Conservation (phyloP, 92 coral and sea anemone species). For the Phenganax stokvisi region DNA sequence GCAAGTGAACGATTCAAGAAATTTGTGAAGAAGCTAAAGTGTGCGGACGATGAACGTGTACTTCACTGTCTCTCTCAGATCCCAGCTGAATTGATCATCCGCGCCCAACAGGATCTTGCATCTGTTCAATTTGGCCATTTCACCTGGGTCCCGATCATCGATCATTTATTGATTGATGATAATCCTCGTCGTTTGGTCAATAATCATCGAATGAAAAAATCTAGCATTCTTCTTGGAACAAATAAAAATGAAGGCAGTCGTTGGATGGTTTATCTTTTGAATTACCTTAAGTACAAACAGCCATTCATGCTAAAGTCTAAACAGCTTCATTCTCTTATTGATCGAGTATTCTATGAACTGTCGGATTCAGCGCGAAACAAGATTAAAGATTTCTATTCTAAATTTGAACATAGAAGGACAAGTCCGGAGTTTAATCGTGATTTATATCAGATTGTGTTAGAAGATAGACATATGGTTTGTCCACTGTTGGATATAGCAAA, state of each 20-base stretch:
- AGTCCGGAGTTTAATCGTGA: slow-evolving; percentile 32
- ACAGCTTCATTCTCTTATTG: slow-evolving; percentile 22
- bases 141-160: slow-evolving; percentile 35
- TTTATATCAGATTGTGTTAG: slow-evolving; percentile 28
- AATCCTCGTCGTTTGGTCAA: slow-evolving; percentile 14
- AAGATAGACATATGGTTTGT: slow-evolving; percentile 39
- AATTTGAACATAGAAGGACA: slow-evolving; percentile 23
- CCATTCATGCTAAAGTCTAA: slow-evolving; percentile 6
- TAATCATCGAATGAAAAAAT: neutral
- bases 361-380: slow-evolving; percentile 26
- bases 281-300: slow-evolving; percentile 21
- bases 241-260: slow-evolving; percentile 41
- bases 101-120: slow-evolving; percentile 22
- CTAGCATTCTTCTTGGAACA: slow-evolving; percentile 28
- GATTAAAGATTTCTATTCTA: slow-evolving; percentile 27
- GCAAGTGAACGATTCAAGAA: slow-evolving; percentile 43
- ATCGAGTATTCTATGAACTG: slow-evolving; percentile 23
- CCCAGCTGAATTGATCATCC: slow-evolving; percentile 43
- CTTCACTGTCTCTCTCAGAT: slow-evolving; percentile 55
- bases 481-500: slow-evolving; percentile 36
- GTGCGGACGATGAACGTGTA: slow-evolving; percentile 48
- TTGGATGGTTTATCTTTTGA: slow-evolving; percentile 38
- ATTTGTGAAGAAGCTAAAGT: slow-evolving; percentile 51
- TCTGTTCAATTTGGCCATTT: slow-evolving; percentile 38
- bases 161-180: slow-evolving; percentile 10